Conservation (phyloP, 2,888 invertebrate species). For the Monoplex corrugatus region DNA sequence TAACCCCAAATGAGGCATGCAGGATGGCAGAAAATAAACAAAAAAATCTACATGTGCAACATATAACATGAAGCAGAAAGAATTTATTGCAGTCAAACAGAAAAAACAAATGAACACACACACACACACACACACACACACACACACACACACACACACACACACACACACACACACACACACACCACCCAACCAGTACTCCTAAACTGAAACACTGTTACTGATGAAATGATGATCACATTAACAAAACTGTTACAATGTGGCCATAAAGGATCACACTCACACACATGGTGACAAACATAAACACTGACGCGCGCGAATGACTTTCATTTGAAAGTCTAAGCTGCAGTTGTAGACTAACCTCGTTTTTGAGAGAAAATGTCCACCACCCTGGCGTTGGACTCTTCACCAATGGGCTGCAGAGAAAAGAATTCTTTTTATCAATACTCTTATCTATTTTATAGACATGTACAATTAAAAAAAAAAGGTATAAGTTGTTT, state of each 20-base stretch:
- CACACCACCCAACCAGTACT: not conserved
- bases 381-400: constrained; percentile 65
- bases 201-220: not conserved
- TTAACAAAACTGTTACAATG: not conserved
- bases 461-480: constrained; percentile 1
- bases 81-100: too few relatives aligned
- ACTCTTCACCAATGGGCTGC: constrained; percentile 77
- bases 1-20: too few relatives aligned
- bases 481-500: too few relatives aligned
- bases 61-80: too few relatives aligned
- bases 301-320: not conserved
- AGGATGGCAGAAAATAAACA: too few relatives aligned
- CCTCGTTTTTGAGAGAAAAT: constrained; percentile 71
- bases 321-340: too few relatives aligned
- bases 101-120: not conserved
- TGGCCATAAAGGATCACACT: not conserved
- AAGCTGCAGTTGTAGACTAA: constrained; percentile 49
- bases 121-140: not conserved
- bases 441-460: too few relatives aligned
- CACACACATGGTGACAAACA: not conserved
- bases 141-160: not conserved
- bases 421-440: constrained; percentile 54
- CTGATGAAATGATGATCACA: not conserved
- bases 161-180: not conserved
- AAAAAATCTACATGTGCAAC: too few relatives aligned